A percentile compares a stretch with the other conserved stretches of the same genome.
Evolutionary conservation across 1,140 invertebrate species (phyloP).

Genomic region (Apis dorsata): DNA sequence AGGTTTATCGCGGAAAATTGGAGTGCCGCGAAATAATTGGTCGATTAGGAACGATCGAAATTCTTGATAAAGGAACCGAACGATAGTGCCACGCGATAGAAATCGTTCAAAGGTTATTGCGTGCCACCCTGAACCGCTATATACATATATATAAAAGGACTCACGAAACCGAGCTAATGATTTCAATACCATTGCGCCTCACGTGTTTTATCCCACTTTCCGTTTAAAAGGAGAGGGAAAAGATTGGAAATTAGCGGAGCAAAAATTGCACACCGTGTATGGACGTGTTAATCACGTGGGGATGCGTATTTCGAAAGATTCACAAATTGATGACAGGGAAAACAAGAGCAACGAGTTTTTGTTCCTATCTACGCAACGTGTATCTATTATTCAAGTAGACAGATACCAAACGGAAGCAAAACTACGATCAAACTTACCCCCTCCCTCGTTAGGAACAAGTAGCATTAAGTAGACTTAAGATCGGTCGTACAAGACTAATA

Average conservation of each 20-base stretch:
- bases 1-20: slow-evolving; percentile 59
- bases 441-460: neutral
- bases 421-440: neutral
- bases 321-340: too few relatives aligned
- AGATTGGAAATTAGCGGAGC: neutral
- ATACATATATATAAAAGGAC: neutral
- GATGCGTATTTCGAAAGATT: neutral
- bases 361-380: too few relatives aligned
- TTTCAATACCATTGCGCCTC: slow-evolving; percentile 22
- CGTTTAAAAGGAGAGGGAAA: too few relatives aligned
- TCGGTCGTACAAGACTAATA: neutral
- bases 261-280: neutral
- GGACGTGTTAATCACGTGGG: neutral
- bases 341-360: too few relatives aligned
- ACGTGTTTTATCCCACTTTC: neutral
- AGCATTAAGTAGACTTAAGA: neutral
- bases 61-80: slow-evolving; percentile 46
- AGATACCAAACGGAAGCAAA: neutral
- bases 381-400: neutral
- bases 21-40: slow-evolving; percentile 57
- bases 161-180: slow-evolving; percentile 42
- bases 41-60: slow-evolving; percentile 56
- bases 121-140: slow-evolving; percentile 33
- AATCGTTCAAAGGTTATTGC: slow-evolving; percentile 48
- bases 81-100: slow-evolving; percentile 53